A percentile compares a stretch with the other conserved stretches of the same genome.
Evolutionary conservation across 2,113 vertebrate genomes (phyloP).

Genomic region (Bambusicola thoracicus): DNA sequence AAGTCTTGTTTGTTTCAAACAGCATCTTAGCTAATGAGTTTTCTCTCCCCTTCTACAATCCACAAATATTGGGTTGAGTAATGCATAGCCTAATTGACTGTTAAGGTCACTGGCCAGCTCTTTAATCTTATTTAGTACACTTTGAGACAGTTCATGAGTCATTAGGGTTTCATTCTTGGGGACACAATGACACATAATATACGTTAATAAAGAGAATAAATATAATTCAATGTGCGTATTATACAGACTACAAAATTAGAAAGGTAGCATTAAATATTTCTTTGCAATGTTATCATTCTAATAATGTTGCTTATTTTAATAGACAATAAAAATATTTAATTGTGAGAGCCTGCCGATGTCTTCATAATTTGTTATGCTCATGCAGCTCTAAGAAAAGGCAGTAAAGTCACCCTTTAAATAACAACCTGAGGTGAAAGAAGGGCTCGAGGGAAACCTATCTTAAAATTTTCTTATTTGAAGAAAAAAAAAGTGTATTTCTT

Average conservation of each 20-base stretch:
- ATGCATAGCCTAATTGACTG: slow-evolving; percentile 40
- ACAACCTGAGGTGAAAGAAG: background rate
- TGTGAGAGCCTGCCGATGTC: background rate
- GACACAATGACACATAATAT: background rate
- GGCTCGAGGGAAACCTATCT: background rate
- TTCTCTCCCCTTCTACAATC: background rate
- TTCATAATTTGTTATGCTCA: background rate
- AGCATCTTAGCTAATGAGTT: slow-evolving; percentile 52
- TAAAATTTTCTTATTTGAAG: background rate
- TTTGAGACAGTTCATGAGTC: slow-evolving; percentile 47
- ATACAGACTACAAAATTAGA: background rate
- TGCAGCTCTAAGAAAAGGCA: background rate
- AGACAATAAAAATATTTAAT: slow-evolving; percentile 21
- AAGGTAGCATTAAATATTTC: background rate
- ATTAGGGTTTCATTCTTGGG: slow-evolving; percentile 27
- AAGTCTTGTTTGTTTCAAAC: background rate
- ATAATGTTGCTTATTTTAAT: background rate
- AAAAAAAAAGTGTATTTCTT: background rate
- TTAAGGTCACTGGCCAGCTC: slow-evolving; percentile 45
- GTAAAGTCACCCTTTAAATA: slow-evolving; percentile 7
- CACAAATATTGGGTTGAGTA: slow-evolving; percentile 34
- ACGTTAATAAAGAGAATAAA: background rate
- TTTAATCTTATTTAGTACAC: slow-evolving; percentile 64
- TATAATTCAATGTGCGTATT: background rate
- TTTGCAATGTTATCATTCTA: background rate